Conservation (phyloP, 2,113 vertebrate genomes). For the Phyllostomus discolor region DNA sequence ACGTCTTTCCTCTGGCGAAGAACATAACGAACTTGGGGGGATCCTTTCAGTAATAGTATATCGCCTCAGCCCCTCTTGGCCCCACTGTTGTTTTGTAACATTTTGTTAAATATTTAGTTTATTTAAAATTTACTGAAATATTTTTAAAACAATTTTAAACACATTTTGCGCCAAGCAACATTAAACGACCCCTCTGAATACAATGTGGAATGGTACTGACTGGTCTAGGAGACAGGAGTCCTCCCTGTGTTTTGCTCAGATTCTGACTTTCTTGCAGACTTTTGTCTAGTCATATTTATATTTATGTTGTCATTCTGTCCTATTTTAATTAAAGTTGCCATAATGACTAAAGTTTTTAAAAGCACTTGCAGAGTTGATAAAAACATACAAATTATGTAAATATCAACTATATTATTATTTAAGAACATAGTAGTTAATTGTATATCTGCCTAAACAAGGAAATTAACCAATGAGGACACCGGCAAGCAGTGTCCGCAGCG, state of each 20-base stretch:
- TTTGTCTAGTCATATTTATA: not conserved
- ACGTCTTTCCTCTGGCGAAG: too few relatives aligned
- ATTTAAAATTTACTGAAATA: not conserved
- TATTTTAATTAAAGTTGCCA: slow-evolving; percentile 25
- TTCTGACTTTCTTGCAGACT: not conserved
- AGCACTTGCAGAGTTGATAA: not conserved
- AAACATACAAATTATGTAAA: not conserved
- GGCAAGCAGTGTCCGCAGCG: too few relatives aligned
- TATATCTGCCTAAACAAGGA: not conserved
- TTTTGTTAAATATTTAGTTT: slow-evolving; percentile 44
- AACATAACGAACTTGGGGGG: too few relatives aligned
- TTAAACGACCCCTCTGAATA: not conserved
- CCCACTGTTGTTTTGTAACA: not conserved
- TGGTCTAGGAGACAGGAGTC: slow-evolving; percentile 6
- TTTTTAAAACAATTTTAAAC: slow-evolving; percentile 41
- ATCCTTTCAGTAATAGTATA: too few relatives aligned
- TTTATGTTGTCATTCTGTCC: not conserved
- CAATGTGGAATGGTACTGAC: not conserved
- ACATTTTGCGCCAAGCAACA: not conserved
- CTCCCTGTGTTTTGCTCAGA: not conserved
- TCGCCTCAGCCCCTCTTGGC: too few relatives aligned
- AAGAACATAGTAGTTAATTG: not conserved
- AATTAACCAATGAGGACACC: too few relatives aligned
- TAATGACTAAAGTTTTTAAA: not conserved
- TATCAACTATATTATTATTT: not conserved